Evolutionary conservation across 2,888 invertebrate genomes (phyloP), one percentile per base, ranked within the genome.

Genomic region (Brachyopa scutellaris): DNA sequence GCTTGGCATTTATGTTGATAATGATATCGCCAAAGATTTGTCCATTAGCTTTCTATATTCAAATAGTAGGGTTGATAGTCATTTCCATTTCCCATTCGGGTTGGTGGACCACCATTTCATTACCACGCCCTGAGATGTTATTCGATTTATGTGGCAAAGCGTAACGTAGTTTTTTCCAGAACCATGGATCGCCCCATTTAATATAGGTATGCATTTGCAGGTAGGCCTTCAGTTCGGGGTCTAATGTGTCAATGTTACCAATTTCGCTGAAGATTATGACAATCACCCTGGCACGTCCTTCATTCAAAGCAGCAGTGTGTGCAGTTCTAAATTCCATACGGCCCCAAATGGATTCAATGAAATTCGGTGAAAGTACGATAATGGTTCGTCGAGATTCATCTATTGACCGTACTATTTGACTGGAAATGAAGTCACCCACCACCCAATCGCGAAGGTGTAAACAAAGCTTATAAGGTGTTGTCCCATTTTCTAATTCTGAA

Each of bases 181-280:
- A 96, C 93, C 94, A 94, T 6, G 94, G 94, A 87, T 96, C 95
- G 8, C 94, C 95, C 95, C 95, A 95, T 86, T 94, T 94, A 26
- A 96, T 92, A 87, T 96, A 96, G 0, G 96, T 96, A 88, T 95
- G 95, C 89, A 93, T 94, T 77, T 92, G 92, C 4, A 96, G 90
- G 87, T 96, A 96, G 0, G 93, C 92, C 87, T 93, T 92, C 51
- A 95, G 91, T 85, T 95, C 95, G 0, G 93, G 91, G 86, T 95
- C 95, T 72, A 95, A 90, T 76, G 92, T 91, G 23, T 93, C 92
- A 31, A 91, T 91, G 1, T 93, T 91, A 2, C 93, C 92, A 33
- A 95, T 92, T 62, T 95, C 95, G 13, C 95, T 94, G 85, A 94
- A 93, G 8, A 96, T 90, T n/a, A 97, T 92, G 2, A 96, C 92